Evolutionary conservation across 2,888 invertebrate genomes (phyloP).

Genomic region (Tinea pellionella): DNA sequence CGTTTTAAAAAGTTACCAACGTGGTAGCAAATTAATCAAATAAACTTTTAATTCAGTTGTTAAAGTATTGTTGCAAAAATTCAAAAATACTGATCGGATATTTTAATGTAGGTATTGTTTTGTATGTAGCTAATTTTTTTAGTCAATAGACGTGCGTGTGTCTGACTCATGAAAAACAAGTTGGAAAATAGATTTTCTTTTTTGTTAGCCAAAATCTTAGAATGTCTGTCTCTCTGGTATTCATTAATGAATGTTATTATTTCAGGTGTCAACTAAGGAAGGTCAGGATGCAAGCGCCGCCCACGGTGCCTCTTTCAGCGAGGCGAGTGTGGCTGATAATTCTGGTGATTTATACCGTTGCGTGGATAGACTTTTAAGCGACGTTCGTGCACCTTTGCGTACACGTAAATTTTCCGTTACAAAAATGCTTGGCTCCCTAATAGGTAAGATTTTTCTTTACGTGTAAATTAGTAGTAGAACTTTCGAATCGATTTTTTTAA

Average conservation of each 20-base stretch:
- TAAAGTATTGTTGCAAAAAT: neutral
- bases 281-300: slow-evolving; percentile 76
- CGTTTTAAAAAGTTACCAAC: too few species aligned
- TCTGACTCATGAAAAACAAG: neutral
- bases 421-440: slow-evolving; percentile 82
- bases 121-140: neutral
- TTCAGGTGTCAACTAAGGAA: slow-evolving; percentile 78
- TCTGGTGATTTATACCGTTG: slow-evolving; percentile 78
- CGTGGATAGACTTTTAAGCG: slow-evolving; percentile 76
- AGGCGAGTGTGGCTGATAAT: slow-evolving; percentile 86
- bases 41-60: neutral
- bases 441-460: slow-evolving; percentile 65
- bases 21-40: too few species aligned
- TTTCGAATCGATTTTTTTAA: too few species aligned
- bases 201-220: neutral
- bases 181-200: neutral
- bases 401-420: slow-evolving; percentile 81
- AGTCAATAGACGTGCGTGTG: neutral
- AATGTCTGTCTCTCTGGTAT: neutral
- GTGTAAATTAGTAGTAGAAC: too few species aligned
- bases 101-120: neutral
- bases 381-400: slow-evolving; percentile 72
- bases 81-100: neutral
- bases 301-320: slow-evolving; percentile 79
- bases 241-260: neutral